Conservation (phyloP, 2,888 invertebrate genomes). For the Cosmia trapezina region DNA sequence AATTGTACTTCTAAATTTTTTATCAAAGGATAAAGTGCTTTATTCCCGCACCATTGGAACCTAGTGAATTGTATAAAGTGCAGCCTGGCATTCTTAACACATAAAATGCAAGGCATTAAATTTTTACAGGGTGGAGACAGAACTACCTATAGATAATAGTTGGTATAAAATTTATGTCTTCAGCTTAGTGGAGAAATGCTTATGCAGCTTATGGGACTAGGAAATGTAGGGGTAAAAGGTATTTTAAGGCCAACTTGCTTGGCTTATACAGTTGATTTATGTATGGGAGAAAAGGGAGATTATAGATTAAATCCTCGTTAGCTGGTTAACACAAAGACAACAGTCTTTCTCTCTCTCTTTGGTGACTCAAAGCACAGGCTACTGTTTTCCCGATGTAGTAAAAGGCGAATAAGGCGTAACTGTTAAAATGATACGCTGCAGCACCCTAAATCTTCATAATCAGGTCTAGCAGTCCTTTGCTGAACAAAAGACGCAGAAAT, state of each 20-base stretch:
- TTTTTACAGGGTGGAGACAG: slow-evolving; percentile 42
- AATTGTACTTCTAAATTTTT: neutral
- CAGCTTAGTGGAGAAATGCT: slow-evolving; percentile 41
- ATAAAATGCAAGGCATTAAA: slow-evolving; percentile 55
- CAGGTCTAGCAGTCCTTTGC: neutral
- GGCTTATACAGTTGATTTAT: neutral
- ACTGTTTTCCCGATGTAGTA: neutral
- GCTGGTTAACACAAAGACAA: neutral
- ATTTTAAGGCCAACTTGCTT: neutral
- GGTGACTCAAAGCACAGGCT: neutral
- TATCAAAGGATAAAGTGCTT: neutral
- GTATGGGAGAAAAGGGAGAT: no score
- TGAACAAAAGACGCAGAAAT: no score
- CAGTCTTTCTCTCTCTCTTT: no score
- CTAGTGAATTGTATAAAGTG: slow-evolving; percentile 37
- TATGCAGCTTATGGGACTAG: slow-evolving; percentile 26
- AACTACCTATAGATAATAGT: slow-evolving; percentile 6
- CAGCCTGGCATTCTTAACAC: slow-evolving; percentile 11
- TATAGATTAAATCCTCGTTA: neutral
- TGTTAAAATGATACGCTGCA: neutral
- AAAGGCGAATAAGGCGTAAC: neutral
- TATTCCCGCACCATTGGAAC: slow-evolving; percentile 10
- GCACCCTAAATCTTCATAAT: no score
- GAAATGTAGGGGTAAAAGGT: slow-evolving; percentile 8
- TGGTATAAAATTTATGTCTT: slow-evolving; percentile 43